phyloP scores from a whole-genome alignment of 2,113 vertebrate species.

The Bufo gargarizans region DNA sequence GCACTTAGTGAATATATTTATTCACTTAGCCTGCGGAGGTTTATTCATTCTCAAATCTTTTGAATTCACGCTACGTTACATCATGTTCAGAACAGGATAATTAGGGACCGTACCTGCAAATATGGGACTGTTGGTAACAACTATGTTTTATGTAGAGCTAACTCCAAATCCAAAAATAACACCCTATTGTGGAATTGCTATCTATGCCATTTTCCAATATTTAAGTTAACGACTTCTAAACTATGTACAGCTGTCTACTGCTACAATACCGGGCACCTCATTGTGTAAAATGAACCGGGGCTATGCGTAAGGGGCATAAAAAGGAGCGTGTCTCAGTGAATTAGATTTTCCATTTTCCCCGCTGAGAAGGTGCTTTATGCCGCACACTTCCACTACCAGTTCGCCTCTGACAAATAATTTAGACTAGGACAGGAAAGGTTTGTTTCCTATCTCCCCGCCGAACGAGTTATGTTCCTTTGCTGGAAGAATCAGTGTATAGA shows the following conservation, averaged over 20 bases:
- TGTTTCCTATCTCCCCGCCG: slow-evolving; percentile 31
- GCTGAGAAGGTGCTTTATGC: slow-evolving; percentile 44
- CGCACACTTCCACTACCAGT: neutral
- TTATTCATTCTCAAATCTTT: no score
- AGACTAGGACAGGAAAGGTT: slow-evolving; percentile 49
- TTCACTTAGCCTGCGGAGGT: no score
- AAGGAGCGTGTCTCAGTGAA: slow-evolving; percentile 1
- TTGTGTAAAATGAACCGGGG: neutral
- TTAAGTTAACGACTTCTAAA: neutral
- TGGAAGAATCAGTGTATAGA: neutral
- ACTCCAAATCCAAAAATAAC: no score
- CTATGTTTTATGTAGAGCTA: no score
- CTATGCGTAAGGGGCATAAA: slow-evolving; percentile 2
- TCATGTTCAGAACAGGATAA: no score
- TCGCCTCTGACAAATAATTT: slow-evolving; percentile 54
- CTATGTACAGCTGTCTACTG: neutral
- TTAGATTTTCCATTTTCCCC: slow-evolving; percentile 50
- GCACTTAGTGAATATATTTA: no score
- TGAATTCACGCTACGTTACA: no score
- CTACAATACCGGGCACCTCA: neutral
- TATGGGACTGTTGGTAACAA: no score
- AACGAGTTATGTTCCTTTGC: slow-evolving; percentile 39
- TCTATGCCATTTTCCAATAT: no score
- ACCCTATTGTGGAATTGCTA: no score
- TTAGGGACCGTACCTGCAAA: no score